A percentile compares a stretch with the other conserved stretches of the same genome.
phyloP scores from a whole-genome alignment of 2,113 vertebrate species.

The Ploceus nigricollis region DNA sequence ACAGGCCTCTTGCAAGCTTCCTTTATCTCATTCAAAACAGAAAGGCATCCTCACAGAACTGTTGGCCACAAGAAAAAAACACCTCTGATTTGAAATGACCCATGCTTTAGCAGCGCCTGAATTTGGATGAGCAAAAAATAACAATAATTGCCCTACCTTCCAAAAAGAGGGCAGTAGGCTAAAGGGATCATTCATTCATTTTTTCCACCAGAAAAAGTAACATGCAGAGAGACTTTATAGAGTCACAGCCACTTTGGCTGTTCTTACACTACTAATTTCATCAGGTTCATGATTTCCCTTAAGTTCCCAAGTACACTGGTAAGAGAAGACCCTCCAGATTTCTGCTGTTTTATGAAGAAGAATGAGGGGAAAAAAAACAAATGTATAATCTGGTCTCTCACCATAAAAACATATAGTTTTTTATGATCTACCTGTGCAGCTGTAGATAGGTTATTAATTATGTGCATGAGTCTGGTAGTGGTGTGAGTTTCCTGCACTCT shows the following conservation, averaged over 20 bases:
- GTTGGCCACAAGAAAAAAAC: neutral
- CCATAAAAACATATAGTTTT: neutral
- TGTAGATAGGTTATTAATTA: neutral
- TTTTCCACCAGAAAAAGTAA: conserved; percentile 12
- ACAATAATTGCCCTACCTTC: conserved; percentile 16
- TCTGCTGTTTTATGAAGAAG: conserved; percentile 21
- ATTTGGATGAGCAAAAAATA: neutral
- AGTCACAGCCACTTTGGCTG: conserved; percentile 33
- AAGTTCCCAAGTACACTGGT: conserved; percentile 39
- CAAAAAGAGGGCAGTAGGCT: conserved; percentile 21
- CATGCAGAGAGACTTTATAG: neutral
- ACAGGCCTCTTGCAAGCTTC: neutral
- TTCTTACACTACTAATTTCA: conserved; percentile 57
- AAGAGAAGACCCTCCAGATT: conserved; percentile 33
- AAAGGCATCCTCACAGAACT: neutral
- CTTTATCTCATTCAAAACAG: neutral
- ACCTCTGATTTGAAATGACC: conserved; percentile 14
- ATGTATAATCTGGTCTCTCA: neutral
- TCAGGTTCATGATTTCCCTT: conserved; percentile 28
- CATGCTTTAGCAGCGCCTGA: neutral
- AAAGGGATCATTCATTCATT: conserved; percentile 29
- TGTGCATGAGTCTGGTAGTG: neutral
- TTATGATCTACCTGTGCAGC: neutral
- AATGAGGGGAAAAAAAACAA: conserved; percentile 24
- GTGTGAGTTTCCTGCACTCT: neutral